phyloP scores from a whole-genome alignment of 2,888 invertebrate genomes.

The Formica aserva region DNA sequence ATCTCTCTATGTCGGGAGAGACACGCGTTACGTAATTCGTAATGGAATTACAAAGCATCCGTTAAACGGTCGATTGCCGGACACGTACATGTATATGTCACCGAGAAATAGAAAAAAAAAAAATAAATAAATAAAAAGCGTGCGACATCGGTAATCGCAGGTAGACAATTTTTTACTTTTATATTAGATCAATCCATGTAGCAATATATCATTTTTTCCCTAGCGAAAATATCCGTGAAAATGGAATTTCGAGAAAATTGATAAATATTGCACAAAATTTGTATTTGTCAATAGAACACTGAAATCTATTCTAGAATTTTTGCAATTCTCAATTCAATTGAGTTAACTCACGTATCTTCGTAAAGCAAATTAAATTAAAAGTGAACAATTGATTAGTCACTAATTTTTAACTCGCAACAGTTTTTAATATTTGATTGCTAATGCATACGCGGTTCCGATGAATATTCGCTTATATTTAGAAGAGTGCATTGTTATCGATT shows the following conservation, averaged over 20 bases:
- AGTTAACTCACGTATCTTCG: not conserved
- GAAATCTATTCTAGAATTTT: not conserved
- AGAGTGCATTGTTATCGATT: not conserved
- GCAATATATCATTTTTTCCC: not conserved
- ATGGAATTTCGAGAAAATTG: not conserved
- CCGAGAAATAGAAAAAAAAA: not conserved
- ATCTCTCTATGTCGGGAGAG: not conserved
- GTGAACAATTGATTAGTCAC: not conserved
- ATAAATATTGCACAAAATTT: slow-evolving; percentile 8
- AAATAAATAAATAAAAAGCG: not conserved
- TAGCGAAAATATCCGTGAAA: slow-evolving; percentile 5
- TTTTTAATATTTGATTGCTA: not conserved
- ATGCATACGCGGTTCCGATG: not conserved
- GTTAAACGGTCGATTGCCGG: slow-evolving; percentile 15
- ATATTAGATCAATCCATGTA: not conserved
- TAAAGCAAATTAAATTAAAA: not conserved
- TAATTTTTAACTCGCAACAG: not conserved
- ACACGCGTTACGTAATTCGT: slow-evolving; percentile 9
- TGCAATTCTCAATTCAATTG: not conserved
- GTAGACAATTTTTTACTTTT: slow-evolving; percentile 12
- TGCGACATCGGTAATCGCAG: not conserved
- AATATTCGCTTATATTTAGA: not conserved
- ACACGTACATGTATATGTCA: not conserved
- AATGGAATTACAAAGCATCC: slow-evolving; percentile 17
- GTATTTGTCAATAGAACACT: not conserved